Evolutionary conservation across 1,140 invertebrate genomes (phyloP).

Genomic region (Sinella curviseta): DNA sequence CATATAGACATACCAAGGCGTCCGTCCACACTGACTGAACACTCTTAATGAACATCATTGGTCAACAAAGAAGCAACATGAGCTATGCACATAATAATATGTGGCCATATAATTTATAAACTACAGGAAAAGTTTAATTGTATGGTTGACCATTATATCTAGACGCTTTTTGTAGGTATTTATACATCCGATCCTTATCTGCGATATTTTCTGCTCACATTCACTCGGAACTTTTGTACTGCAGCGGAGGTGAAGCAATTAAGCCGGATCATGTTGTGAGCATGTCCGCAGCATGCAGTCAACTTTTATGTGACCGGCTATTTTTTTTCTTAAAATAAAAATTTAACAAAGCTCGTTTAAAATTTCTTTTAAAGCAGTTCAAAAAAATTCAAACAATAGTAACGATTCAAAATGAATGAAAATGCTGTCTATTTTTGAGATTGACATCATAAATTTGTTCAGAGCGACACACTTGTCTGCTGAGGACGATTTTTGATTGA

Average conservation of each 20-base stretch:
- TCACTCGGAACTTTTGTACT: not conserved
- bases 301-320: not conserved
- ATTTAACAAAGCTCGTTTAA: not conserved
- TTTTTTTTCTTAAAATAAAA: not conserved
- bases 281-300: not conserved
- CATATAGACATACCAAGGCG: too few species aligned
- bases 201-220: not conserved
- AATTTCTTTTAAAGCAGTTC: too few species aligned
- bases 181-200: constrained; percentile 18
- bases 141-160: not conserved
- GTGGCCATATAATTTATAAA: not conserved
- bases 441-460: too few species aligned
- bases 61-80: too few species aligned
- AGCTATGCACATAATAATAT: too few species aligned
- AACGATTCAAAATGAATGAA: too few species aligned
- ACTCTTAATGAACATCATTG: too few species aligned
- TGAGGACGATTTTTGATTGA: not conserved
- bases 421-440: too few species aligned
- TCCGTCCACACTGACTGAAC: too few species aligned
- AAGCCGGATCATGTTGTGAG: not conserved
- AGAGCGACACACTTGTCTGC: too few species aligned
- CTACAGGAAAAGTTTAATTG: not conserved
- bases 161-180: not conserved
- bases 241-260: constrained; percentile 20
- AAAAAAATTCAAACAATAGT: too few species aligned